Evolutionary conservation across 2,113 vertebrate species (phyloP).

Genomic region (Megalops atlanticus): DNA sequence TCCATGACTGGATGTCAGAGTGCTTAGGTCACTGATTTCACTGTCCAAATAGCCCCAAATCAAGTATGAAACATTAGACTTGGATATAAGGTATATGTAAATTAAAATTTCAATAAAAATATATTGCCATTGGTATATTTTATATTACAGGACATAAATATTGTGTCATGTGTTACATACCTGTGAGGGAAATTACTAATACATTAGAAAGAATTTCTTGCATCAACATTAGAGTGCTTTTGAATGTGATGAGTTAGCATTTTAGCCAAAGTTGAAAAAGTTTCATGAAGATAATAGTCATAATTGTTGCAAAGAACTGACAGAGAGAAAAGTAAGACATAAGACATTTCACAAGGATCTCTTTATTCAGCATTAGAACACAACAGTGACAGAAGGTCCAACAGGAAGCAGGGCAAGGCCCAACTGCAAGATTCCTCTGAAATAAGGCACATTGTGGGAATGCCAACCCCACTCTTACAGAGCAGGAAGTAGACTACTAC

Average conservation of each 20-base stretch:
- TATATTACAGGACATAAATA: too few relatives aligned
- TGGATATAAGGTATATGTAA: too few relatives aligned
- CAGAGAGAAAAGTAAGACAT: background rate
- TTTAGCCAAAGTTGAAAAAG: too few relatives aligned
- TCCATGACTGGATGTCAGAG: too few relatives aligned
- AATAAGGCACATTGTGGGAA: slow-evolving; percentile 38
- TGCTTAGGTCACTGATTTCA: too few relatives aligned
- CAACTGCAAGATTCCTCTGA: slow-evolving; percentile 2
- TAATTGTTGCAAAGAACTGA: background rate
- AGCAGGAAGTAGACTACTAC: background rate
- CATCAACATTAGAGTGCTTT: too few relatives aligned
- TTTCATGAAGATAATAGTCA: too few relatives aligned
- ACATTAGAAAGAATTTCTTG: background rate
- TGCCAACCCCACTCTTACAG: slow-evolving; percentile 2
- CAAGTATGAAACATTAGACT: too few relatives aligned
- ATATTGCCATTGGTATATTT: too few relatives aligned
- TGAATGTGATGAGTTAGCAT: too few relatives aligned
- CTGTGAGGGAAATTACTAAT: background rate
- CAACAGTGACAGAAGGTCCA: background rate
- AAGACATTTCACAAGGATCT: background rate
- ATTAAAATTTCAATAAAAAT: too few relatives aligned
- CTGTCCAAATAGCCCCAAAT: too few relatives aligned
- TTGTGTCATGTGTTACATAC: background rate
- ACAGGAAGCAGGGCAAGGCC: background rate
- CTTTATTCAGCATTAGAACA: slow-evolving; percentile 23